phyloP scores from a whole-genome alignment of 2,888 invertebrate species.

The Sepioteuthis lessoniana region DNA sequence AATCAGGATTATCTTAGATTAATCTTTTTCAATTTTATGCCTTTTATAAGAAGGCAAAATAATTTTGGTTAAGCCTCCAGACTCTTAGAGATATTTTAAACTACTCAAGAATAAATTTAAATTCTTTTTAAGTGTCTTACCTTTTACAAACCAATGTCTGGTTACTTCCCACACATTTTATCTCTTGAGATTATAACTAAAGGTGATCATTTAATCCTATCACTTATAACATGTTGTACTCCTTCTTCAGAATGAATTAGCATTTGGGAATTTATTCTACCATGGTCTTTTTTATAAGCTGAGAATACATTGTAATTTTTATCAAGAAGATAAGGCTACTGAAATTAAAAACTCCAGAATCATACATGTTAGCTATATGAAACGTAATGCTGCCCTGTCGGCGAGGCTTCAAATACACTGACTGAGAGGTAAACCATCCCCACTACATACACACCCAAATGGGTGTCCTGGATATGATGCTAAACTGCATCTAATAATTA shows the following conservation, averaged over 20 bases:
- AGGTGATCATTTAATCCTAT: not conserved
- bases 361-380: too few relatives aligned
- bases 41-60: not conserved
- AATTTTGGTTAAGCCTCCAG: not conserved
- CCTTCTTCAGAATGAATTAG: not conserved
- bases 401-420: too few relatives aligned
- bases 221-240: not conserved
- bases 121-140: not conserved
- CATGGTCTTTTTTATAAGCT: not conserved
- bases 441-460: too few relatives aligned
- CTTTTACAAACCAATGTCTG: not conserved
- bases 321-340: too few relatives aligned
- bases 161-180: not conserved
- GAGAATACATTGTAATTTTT: not conserved
- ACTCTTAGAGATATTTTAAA: not conserved
- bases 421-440: too few relatives aligned
- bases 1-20: not conserved
- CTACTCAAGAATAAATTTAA: not conserved
- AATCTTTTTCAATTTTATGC: not conserved
- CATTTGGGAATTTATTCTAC: not conserved
- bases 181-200: not conserved
- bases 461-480: not conserved
- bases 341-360: too few relatives aligned
- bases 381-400: too few relatives aligned
- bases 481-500: not conserved